phyloP scores from a whole-genome alignment of 2,797 vertebrate species.

The Siniperca obscura region DNA sequence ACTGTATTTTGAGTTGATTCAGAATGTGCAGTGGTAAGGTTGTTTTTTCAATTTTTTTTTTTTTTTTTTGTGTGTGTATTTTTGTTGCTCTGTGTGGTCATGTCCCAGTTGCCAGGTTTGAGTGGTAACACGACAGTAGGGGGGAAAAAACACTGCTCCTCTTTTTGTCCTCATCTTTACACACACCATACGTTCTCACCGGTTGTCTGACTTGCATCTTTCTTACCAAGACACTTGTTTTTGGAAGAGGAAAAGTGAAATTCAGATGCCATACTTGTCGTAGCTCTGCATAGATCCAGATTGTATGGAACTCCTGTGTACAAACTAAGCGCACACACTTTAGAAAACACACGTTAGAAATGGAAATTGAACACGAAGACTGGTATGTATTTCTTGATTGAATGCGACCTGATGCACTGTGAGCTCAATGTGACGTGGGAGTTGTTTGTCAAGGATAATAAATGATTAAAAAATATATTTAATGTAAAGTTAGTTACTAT shows the following conservation, averaged over 20 bases:
- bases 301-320: constrained; percentile 69
- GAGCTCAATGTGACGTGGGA: constrained; percentile 94
- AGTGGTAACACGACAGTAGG: constrained; percentile 41
- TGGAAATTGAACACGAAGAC: constrained; percentile 55
- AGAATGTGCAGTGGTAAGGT: constrained; percentile 59
- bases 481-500: constrained; percentile 89
- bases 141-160: constrained; percentile 23
- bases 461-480: constrained; percentile 83
- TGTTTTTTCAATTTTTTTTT: neutral
- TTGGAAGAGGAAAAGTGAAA: constrained; percentile 22
- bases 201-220: constrained; percentile 55
- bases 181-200: constrained; percentile 41
- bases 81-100: constrained; percentile 69
- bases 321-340: constrained; percentile 67
- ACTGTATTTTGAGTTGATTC: constrained; percentile 62
- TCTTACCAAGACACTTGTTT: constrained; percentile 58
- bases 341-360: constrained; percentile 57
- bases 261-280: constrained; percentile 67
- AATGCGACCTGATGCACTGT: constrained; percentile 98
- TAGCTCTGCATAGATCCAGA: constrained; percentile 68
- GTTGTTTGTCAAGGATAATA: constrained; percentile 90
- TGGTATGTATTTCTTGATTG: constrained; percentile 82
- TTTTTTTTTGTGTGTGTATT: constrained; percentile 2
- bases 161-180: constrained; percentile 46
- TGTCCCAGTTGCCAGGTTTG: constrained; percentile 60